Base-by-base conservation (phyloP, 2,888 invertebrate species). In the Dyspetes luteomarginatus region DNA sequence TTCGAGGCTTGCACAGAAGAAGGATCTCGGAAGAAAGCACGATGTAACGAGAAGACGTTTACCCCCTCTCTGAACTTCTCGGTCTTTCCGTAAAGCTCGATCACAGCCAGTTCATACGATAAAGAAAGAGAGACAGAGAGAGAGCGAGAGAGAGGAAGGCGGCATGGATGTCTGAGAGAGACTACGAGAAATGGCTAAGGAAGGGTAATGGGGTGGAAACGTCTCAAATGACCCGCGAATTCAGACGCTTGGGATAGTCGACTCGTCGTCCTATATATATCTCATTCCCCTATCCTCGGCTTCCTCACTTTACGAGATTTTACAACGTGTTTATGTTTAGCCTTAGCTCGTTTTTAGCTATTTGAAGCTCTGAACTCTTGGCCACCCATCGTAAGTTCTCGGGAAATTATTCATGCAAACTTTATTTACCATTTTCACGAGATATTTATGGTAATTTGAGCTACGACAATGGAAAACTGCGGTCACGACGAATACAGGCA, bases 221-320 rank as follows among this genome's bases (percentile, higher is more conserved):
- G 87, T 84, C 89, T 91, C 91, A 91, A 92, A 92, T 91, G 91
- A 91, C 89, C 90, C 90, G 91, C 89, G 89, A 91, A 91, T 90
- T 86, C 87, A 85, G 72, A 74, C 74, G 83, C 85, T 86, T 81
- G 80, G 86, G 9, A 67, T 22, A 84, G 83, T 84, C 87, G 68
- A 77, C 84, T 12, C 86, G 82, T 45, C 78, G 56, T 64, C 64
- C 78, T 82, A 67, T 50, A n/a, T n/a, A 26, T 69, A 19, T 58
- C 45, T 55, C 36, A n/a, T 65, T 36, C 26, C 52, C 58, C 45
- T 45, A 43, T 26, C n/a, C 22, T 15, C 28, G 12, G 50, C 26
- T 17, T 62, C 36, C 58, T 56, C 52, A 7, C 28, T 55, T 9
- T 1, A 7, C 71, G 55, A 68, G 41, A 9, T 28, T 56, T 48